Evolutionary conservation across 2,888 invertebrate species (phyloP).

Genomic region (Clitarchus hookeri): DNA sequence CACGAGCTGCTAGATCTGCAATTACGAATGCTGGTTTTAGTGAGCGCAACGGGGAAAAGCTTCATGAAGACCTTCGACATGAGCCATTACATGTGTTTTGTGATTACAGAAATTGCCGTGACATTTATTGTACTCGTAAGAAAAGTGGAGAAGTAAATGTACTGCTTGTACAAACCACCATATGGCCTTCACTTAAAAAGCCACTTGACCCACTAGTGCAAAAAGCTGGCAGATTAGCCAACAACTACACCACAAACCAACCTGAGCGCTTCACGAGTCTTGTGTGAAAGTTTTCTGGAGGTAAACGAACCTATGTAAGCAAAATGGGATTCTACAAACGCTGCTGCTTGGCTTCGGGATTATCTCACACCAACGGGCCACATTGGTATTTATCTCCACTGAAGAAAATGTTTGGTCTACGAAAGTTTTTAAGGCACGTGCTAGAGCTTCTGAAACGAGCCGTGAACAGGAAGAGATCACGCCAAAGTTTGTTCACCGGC

Average conservation of each 20-base stretch:
- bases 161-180: not conserved
- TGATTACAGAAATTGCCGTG: not conserved
- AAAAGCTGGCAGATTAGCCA: not conserved
- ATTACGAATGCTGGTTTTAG: not conserved
- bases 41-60: not conserved
- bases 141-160: not conserved
- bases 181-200: not conserved
- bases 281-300: not conserved
- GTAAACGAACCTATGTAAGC: not conserved
- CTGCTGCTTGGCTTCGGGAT: not conserved
- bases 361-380: not conserved
- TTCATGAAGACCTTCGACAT: not conserved
- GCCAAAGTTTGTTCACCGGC: not conserved
- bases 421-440: not conserved
- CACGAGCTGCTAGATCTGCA: slow-evolving; percentile 4
- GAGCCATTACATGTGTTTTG: not conserved
- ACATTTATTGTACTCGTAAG: not conserved
- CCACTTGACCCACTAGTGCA: not conserved
- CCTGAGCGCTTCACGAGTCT: not conserved
- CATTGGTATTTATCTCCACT: not conserved
- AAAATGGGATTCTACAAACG: not conserved
- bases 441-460: not conserved
- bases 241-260: not conserved
- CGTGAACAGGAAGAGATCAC: not conserved
- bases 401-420: not conserved